phyloP scores from a whole-genome alignment of 2,113 vertebrate genomes.

The Ciconia maguari region DNA sequence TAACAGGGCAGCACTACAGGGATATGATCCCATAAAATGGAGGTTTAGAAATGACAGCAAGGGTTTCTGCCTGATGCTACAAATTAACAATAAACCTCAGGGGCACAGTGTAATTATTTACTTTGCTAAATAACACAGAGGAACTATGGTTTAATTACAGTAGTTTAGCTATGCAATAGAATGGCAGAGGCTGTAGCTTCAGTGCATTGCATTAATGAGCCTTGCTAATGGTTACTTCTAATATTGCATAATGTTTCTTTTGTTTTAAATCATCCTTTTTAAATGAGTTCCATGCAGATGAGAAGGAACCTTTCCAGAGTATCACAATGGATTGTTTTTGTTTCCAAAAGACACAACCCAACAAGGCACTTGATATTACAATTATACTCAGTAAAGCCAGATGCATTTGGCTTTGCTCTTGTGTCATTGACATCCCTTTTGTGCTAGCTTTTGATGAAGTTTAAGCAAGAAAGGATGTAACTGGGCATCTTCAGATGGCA shows the following conservation, averaged over 20 bases:
- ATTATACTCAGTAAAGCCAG: slow-evolving; percentile 1
- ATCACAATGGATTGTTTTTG: neutral
- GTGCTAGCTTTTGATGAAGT: slow-evolving; percentile 22
- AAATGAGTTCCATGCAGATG: slow-evolving; percentile 21
- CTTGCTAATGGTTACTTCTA: neutral
- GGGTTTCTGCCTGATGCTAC: neutral
- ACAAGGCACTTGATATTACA: slow-evolving; percentile 30
- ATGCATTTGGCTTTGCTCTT: slow-evolving; percentile 24
- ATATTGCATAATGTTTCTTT: slow-evolving; percentile 34
- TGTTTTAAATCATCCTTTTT: slow-evolving; percentile 63
- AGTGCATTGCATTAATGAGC: slow-evolving; percentile 34
- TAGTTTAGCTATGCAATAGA: slow-evolving; percentile 39
- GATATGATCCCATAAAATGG: neutral
- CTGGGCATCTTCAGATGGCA: slow-evolving; percentile 14
- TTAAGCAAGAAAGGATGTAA: neutral
- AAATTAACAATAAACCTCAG: neutral
- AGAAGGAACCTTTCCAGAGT: slow-evolving; percentile 42
- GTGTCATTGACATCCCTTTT: slow-evolving; percentile 12
- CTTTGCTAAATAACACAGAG: slow-evolving; percentile 67
- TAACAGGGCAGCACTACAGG: neutral
- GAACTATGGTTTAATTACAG: slow-evolving; percentile 55
- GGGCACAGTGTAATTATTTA: slow-evolving; percentile 60
- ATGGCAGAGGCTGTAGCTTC: slow-evolving; percentile 35
- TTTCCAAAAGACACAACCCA: slow-evolving; percentile 34
- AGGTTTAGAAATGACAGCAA: neutral